phyloP scores from a whole-genome alignment of 2,888 invertebrate genomes.

The Taenaris catops region DNA sequence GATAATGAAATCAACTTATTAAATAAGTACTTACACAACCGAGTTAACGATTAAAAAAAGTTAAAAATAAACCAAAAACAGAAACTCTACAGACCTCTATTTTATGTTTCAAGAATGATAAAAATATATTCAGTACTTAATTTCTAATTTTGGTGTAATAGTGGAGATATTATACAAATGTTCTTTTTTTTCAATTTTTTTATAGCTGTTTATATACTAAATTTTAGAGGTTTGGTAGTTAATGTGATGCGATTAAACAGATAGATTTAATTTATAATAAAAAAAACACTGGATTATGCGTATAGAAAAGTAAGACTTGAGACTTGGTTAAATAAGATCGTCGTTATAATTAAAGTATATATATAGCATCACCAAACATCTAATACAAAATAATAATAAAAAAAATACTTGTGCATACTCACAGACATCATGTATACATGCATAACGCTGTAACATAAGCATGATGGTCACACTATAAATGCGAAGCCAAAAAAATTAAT shows the following conservation, averaged over 20 bases:
- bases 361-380: constrained; percentile 54
- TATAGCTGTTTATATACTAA: constrained; percentile 51
- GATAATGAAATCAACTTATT: constrained; percentile 55
- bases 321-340: too few species aligned
- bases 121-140: constrained; percentile 39
- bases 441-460: constrained; percentile 75
- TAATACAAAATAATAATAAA: constrained; percentile 38
- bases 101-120: constrained; percentile 34
- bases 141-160: constrained; percentile 63
- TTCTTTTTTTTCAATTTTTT: constrained; percentile 39
- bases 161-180: constrained; percentile 57
- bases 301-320: too few species aligned
- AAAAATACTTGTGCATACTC: constrained; percentile 76
- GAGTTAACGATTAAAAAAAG: constrained; percentile 60
- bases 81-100: constrained; percentile 39
- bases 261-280: too few species aligned
- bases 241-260: constrained; percentile 23
- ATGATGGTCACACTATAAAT: constrained; percentile 74
- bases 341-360: too few species aligned
- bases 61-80: constrained; percentile 35
- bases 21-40: constrained; percentile 82
- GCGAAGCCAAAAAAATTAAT: constrained; percentile 61
- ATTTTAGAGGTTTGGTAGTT: constrained; percentile 55
- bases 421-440: constrained; percentile 73
- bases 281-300: too few species aligned